phyloP scores from a whole-genome alignment of 2,113 vertebrate genomes.

The Dipodomys stephensi region DNA sequence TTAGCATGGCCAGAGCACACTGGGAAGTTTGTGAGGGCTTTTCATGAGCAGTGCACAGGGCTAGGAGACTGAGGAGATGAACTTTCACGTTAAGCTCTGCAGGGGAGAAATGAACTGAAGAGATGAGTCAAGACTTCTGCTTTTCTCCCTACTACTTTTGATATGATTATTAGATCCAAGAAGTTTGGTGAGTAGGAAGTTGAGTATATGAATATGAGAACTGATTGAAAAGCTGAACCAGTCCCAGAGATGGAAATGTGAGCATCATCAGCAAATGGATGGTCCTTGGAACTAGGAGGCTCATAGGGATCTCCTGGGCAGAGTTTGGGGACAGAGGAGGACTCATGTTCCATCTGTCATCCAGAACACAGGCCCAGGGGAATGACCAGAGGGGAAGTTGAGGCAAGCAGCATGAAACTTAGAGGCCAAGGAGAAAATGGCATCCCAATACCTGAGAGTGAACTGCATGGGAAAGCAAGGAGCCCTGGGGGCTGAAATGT shows the following conservation, averaged over 20 bases:
- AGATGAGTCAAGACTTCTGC: neutral
- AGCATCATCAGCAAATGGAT: neutral
- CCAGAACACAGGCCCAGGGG: neutral
- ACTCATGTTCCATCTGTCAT: fast-evolving
- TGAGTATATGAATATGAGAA: neutral
- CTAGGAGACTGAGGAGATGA: neutral
- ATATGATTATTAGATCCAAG: neutral
- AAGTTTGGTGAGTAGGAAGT: neutral
- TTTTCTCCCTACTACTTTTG: neutral
- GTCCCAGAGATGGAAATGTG: neutral
- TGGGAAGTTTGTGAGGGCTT: neutral
- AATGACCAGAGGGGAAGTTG: neutral
- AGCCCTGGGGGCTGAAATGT: neutral
- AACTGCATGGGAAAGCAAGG: neutral
- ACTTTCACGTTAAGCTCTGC: neutral
- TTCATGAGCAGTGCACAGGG: neutral
- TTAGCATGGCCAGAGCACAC: neutral
- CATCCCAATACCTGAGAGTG: neutral
- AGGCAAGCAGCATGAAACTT: neutral
- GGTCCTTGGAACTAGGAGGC: neutral
- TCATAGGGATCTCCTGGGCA: neutral
- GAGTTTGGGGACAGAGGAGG: neutral
- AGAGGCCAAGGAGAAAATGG: neutral
- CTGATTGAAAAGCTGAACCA: neutral
- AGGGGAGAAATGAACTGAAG: neutral